phyloP scores from a whole-genome alignment of 2,888 invertebrate genomes.

The Neria commutata region DNA sequence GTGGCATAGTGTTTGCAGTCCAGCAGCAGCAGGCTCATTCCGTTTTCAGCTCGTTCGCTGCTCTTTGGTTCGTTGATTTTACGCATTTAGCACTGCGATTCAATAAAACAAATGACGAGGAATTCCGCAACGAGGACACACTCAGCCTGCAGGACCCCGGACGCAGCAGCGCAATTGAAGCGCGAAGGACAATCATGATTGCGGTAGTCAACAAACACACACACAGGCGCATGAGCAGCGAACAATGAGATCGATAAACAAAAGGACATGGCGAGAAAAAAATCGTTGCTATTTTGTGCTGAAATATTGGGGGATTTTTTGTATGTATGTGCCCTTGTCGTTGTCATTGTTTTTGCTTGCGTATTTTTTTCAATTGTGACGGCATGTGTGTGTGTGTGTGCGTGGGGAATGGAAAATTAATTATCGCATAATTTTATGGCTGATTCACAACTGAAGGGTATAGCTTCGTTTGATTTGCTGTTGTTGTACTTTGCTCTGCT shows the following conservation, averaged over 20 bases:
- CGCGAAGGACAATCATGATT: conserved; percentile 50
- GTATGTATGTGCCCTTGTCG: not conserved
- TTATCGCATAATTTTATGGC: conserved; percentile 59
- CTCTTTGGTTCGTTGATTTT: conserved; percentile 17
- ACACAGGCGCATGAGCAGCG: not conserved
- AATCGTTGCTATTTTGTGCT: conserved; percentile 20
- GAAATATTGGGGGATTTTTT: conserved; percentile 10
- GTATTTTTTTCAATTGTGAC: too few species aligned
- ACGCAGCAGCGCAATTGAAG: too few species aligned
- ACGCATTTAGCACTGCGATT: conserved; percentile 16
- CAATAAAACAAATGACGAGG: conserved; percentile 32
- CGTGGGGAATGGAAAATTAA: conserved; percentile 49
- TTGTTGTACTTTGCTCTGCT: not conserved
- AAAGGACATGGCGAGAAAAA: not conserved
- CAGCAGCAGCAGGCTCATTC: conserved; percentile 19
- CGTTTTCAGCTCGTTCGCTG: not conserved
- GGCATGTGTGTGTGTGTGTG: conserved; percentile 8
- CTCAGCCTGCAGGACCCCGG: too few species aligned
- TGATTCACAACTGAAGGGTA: conserved; percentile 55
- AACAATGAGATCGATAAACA: not conserved
- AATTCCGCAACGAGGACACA: too few species aligned
- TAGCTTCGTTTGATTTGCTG: conserved; percentile 20
- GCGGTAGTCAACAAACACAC: conserved; percentile 33
- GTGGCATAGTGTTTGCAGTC: conserved; percentile 29
- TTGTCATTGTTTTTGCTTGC: not conserved